These are phyloP conservation scores for Calliscelio sp. DNA, from an alignment of 2,888 invertebrate genomes.

Conservation along the genomic window DNA sequence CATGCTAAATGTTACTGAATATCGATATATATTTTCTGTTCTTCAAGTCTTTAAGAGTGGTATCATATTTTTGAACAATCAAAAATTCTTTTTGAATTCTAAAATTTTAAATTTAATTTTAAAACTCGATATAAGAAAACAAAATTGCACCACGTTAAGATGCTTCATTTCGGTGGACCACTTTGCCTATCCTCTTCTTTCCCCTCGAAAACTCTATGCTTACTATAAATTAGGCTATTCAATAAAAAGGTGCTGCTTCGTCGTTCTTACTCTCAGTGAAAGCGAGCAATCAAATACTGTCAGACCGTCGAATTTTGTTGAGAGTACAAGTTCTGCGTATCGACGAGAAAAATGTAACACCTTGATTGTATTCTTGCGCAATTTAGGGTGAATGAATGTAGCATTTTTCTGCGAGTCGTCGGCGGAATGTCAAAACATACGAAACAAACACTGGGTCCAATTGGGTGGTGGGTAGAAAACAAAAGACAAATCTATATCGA, in stretches of 20 bases:
- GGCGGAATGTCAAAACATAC: conserved; percentile 33
- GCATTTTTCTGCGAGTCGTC: conserved; percentile 53
- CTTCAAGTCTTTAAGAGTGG: not conserved
- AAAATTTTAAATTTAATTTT: too few relatives aligned
- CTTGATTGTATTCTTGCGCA: conserved; percentile 30
- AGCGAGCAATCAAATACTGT: not conserved
- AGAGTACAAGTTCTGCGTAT: conserved; percentile 23
- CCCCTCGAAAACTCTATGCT: conserved; percentile 39
- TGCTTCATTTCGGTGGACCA: conserved; percentile 25
- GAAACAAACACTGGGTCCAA: conserved; percentile 77
- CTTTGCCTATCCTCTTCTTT: conserved; percentile 10
- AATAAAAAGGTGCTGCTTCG: conserved; percentile 69
- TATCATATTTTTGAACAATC: not conserved
- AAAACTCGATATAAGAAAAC: too few relatives aligned
- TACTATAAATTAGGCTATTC: conserved; percentile 56
- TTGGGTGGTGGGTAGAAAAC: conserved; percentile 82
- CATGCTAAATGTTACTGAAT: conserved; percentile 46
- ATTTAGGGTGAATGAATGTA: conserved; percentile 36
- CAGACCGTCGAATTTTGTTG: conserved; percentile 20
- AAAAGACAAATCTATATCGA: conserved; percentile 65
- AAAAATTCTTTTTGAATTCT: not conserved
- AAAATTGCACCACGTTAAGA: conserved; percentile 24
- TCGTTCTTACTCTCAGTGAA: conserved; percentile 50
- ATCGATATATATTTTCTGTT: not conserved
- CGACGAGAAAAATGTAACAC: conserved; percentile 48